Base-by-base conservation (phyloP, 2,113 vertebrate genomes). In the Rhineura floridana region DNA sequence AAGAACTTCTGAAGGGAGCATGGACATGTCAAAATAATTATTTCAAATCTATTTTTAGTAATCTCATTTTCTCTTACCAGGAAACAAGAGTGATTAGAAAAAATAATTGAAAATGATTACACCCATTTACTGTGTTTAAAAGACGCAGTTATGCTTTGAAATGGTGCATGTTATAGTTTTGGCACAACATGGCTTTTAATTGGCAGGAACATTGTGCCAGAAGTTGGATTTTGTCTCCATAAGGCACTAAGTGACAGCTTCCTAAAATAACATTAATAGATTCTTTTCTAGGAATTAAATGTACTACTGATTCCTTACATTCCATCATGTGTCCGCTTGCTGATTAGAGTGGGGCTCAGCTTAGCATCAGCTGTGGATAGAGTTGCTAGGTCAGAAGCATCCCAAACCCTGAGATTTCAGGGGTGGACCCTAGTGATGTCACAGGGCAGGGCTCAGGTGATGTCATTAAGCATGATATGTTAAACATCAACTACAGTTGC, bases 41-140 rank as follows among this genome's bases (percentile, higher is more conserved):
- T 94, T 91, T 90, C 9, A 89, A 21, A 78, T 5, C 70, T 77
- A 84, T 76, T 87, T 4, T 2, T 52, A 88, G 25, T 1, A 55
- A n/a, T 42, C 25, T 12, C 10, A 28, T 1, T 28, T 52, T 23
- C 84, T 78, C 28, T 70, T 42, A 79, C 63, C 44, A 81, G 83
- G 86, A 91, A 85, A 59, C 3, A 70, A 75, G 30, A 55, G 50
- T 92, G 59, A 89, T 55, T 72, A 73, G 23, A 81, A n/a, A 48
- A 92, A 87, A 83, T 82, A 33, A 46, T 92, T 23, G 23, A 85
- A 83, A 12, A 84, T n/a, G 10, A 77, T 77, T 42, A 86, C 83
- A 83, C 50, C 85, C 87, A 70, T 62, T 76, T 23, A 91, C 39
- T 36, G 84, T 39, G 70, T 90, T 90, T 33, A 76, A 93, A 92